Evolutionary conservation across 2,888 invertebrate species (phyloP), one percentile per base, ranked within the genome.

Genomic region (Plagodis dolabraria): DNA sequence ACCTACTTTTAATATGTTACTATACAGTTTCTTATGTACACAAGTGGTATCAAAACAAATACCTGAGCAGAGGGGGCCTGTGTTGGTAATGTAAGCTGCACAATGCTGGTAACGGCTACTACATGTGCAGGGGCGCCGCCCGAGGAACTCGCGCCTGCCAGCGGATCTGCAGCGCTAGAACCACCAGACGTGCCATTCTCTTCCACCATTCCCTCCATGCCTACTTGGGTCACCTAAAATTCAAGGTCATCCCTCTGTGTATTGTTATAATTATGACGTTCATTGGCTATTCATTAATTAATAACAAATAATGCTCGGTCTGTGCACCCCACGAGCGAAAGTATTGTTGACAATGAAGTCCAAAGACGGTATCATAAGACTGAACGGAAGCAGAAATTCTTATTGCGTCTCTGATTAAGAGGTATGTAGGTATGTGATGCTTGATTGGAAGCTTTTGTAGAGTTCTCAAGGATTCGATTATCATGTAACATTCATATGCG

Each of bases 151-250:
- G 81, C 80, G 69, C 77, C 73, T 53, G 85, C 74, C 80, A 92
- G 76, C 57, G 87, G 82, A 69, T 93, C 93, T 64, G 80, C 73
- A 57, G 86, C 80, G 68, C 88, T 88, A 68, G 86, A 83, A 69
- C 89, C 86, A 67, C 86, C 84, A 71, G 86, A 81, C 70, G 89
- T 88, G 78, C 97, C 97, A 89, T 97, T 97, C 94, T 97, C 97
- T 94, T 97, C 97, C 92, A 97, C 97, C 96, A 97, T 97, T 93
- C 96, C 96, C 94, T 97, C 97, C 97, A 97, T 97, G 94, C 93
- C 94, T 85, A 87, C 85, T 83, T 83, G 85, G 86, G 93, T 94
- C 94, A 94, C 95, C 95, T 95, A 93, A 87, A 93, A 94, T 92
- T 93, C 94, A 93, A 93, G 91, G 91, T 89, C 92, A 87, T 85